A percentile compares a stretch with the other conserved stretches of the same genome.
These are phyloP conservation scores for Lamproptera curius DNA, from an alignment of 2,888 invertebrate species.

Conservation along the genomic window DNA sequence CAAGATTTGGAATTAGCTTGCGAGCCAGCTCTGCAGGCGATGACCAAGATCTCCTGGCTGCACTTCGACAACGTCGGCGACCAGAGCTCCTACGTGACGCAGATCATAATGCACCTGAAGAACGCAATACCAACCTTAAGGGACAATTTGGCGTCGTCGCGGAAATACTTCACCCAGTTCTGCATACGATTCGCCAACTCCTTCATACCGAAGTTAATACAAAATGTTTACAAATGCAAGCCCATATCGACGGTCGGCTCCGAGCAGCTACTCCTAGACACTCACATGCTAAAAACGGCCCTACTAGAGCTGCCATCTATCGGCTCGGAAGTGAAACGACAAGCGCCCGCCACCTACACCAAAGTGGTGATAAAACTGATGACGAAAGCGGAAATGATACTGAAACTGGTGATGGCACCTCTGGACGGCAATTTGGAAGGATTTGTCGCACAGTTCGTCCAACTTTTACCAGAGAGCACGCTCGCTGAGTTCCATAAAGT, in stretches of 20 bases:
- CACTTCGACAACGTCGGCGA: slow-evolving; percentile 96
- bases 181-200: slow-evolving; percentile 97
- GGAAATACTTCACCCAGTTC: slow-evolving; percentile 98
- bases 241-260: slow-evolving; percentile 93
- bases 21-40: slow-evolving; percentile 93
- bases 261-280: slow-evolving; percentile 95
- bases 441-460: slow-evolving; percentile 93
- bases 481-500: slow-evolving; percentile 95
- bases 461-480: slow-evolving; percentile 93
- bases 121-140: slow-evolving; percentile 92
- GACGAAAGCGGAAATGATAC: slow-evolving; percentile 98
- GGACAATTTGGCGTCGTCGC: slow-evolving; percentile 92
- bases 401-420: slow-evolving; percentile 99
- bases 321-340: slow-evolving; percentile 91
- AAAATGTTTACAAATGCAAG: slow-evolving; percentile 93
- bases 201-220: slow-evolving; percentile 96
- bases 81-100: slow-evolving; percentile 96
- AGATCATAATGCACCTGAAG: slow-evolving; percentile 91
- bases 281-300: slow-evolving; percentile 96
- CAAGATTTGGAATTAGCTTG: slow-evolving; percentile 96
- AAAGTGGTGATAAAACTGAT: slow-evolving; percentile 92
- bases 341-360: slow-evolving; percentile 92
- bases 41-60: slow-evolving; percentile 97
- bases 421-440: slow-evolving; percentile 82
- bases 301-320: slow-evolving; percentile 96